Evolutionary conservation across 2,113 vertebrate genomes (phyloP), one percentile per base, ranked within the genome.

Genomic region (Dipodomys ordii): DNA sequence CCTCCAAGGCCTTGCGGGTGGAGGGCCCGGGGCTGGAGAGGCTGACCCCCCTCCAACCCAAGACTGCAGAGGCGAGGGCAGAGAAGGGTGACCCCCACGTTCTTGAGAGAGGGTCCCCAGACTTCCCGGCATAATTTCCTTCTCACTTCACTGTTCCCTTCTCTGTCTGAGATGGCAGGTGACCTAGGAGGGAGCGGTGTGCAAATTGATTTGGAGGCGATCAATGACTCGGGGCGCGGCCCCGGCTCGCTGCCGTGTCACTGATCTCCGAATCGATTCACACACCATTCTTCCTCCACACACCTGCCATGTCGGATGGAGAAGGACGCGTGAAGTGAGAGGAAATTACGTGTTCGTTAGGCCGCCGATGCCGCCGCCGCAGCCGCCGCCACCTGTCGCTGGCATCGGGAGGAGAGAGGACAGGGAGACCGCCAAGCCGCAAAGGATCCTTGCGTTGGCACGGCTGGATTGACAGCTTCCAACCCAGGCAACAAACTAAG

Each of bases 161-260:
- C 96, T 93, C 94, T 94, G 95, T 94, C 97, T 97, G 98, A 98
- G 96, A 96, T 98, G 97, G 97, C 97, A 98, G 97, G 98, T 97
- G 98, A 97, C 96, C 94, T 82, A 95, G 88, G 97, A 97, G 96
- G 96, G 96, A 98, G 97, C 96, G 96, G 97, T 92, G 95, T 98
- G 98, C 92, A 97, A 98, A 98, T 98, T 97, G 98, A 98, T 98
- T 97, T 96, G 97, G 96, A 98, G 96, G 96, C 90, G 95, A 98
- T 98, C 98, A 88, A 96, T 95, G 4, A 96, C 94, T 94, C 39
- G 83, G 98, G 97, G 97, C 96, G 96, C 97, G 93, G 98, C 97
- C 98, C 94, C 44, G 94, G 97, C 97, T 96, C 94, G 96, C 97
- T 96, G 97, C 95, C 35, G 44, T 96, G 97, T 83, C 98, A 97